phyloP scores from a whole-genome alignment of 1,140 invertebrate species.

The Diorhabda carinulata region DNA sequence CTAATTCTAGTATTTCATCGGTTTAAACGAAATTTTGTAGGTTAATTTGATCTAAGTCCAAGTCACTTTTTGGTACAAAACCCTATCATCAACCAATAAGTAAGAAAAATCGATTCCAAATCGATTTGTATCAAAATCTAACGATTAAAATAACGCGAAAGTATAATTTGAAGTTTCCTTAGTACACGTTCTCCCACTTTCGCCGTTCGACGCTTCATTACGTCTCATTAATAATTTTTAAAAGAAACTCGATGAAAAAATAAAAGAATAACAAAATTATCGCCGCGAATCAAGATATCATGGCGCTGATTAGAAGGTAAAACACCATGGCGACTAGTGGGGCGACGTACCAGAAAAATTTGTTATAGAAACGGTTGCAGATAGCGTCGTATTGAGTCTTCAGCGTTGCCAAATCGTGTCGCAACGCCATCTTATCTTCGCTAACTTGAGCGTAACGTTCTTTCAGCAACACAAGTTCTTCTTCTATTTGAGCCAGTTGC shows the following conservation, averaged over 20 bases:
- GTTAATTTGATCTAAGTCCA: too few species aligned
- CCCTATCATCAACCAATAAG: neutral
- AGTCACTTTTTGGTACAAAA: too few species aligned
- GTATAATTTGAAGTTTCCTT: neutral
- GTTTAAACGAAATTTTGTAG: too few species aligned
- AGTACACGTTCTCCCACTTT: neutral
- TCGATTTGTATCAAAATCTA: neutral
- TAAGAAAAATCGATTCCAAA: neutral
- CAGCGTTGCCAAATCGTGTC: conserved; percentile 43
- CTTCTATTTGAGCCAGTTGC: conserved; percentile 44
- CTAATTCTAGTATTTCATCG: too few species aligned
- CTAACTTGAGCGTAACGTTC: conserved; percentile 50
- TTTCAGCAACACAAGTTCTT: conserved; percentile 53
- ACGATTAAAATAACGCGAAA: neutral
- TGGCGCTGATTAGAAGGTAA: conserved; percentile 43
- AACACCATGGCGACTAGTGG: conserved; percentile 43
- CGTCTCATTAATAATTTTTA: conserved; percentile 43
- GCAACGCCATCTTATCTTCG: conserved; percentile 50
- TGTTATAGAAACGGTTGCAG: conserved; percentile 42
- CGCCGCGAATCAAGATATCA: conserved; percentile 47
- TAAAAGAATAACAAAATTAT: conserved; percentile 45
- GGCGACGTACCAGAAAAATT: conserved; percentile 45
- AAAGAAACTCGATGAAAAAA: conserved; percentile 42
- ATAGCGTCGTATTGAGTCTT: conserved; percentile 40
- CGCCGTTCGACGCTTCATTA: conserved; percentile 17